A percentile compares a stretch with the other conserved stretches of the same genome.
These are phyloP conservation scores for Hydrochoerus hydrochaeris DNA, from an alignment of 2,113 vertebrate genomes.

Conservation along the genomic window DNA sequence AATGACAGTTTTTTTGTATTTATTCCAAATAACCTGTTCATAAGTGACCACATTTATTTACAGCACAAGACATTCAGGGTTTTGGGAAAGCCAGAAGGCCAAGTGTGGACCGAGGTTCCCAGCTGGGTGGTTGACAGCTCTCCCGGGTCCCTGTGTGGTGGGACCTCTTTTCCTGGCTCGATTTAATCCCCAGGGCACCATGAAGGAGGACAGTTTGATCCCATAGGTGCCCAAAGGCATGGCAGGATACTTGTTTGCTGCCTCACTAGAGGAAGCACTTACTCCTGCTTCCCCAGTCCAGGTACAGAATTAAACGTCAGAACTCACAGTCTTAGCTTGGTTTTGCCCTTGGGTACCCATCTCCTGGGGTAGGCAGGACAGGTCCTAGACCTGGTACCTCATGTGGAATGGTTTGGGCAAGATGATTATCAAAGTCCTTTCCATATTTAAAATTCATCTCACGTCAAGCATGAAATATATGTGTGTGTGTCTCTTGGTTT, in stretches of 20 bases:
- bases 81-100: neutral
- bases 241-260: neutral
- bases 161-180: neutral
- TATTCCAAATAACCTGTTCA: neutral
- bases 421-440: neutral
- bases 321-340: accelerated
- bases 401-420: neutral
- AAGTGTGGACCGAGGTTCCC: accelerated
- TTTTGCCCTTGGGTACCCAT: too few relatives aligned
- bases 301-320: neutral
- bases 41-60: neutral
- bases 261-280: neutral
- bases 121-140: accelerated
- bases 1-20: neutral
- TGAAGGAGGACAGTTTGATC: neutral
- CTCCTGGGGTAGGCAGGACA: neutral
- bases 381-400: neutral
- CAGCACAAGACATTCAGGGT: neutral
- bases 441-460: neutral
- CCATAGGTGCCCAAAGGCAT: neutral
- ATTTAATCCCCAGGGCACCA: neutral
- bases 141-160: too few relatives aligned
- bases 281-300: neutral
- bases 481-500: neutral
- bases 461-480: neutral